Evolutionary conservation across 2,888 invertebrate genomes (phyloP), one percentile per base, ranked within the genome.

Genomic region (Dynastes tityus): DNA sequence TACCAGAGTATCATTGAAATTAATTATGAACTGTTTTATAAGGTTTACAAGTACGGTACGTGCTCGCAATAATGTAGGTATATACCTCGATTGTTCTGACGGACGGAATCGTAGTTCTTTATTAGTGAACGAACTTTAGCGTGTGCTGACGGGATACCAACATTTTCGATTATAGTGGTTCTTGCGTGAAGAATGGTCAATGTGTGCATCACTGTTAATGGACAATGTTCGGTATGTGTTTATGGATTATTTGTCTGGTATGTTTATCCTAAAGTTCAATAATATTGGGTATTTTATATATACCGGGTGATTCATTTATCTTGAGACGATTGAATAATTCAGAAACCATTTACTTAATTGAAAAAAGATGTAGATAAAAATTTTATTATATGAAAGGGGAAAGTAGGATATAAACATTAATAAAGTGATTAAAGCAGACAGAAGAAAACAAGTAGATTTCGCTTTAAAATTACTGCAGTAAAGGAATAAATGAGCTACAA

Each of bases 231-330:
- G 73, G 73, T 73, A 73, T 73, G 73, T 73, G 55, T 58, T 73
- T 73, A 73, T 58, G 73, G 58, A 73, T 58, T 73, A 73, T 73
- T 73, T 73, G n/a, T 73, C 73, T 71, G 55, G 53, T 73, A 73
- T 73, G 73, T 73, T 58, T 58, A 61, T 3, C 55, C 51, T 73
- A 73, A 58, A 55, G 16, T 73, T 16, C 63, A 32, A 11, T 63
- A 63, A 11, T 63, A 63, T 29, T 63, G 63, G 13, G 8, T 45
- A 45, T 45, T 45, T 45, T 11, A 45, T 45, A 11, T 6, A 45
- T 11, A 6, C 37, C 37, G 37, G 37, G 4, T 37, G 4, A 5
- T 3, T 37, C 37, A 37, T 6, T 37, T 37, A 22, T 22, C 22
- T 22, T 22, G 22, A 22, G 22, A 22, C 22, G 22, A 22, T 1